Evolutionary conservation across 2,888 invertebrate species (phyloP).

Genomic region (Epirrhoe tristata): DNA sequence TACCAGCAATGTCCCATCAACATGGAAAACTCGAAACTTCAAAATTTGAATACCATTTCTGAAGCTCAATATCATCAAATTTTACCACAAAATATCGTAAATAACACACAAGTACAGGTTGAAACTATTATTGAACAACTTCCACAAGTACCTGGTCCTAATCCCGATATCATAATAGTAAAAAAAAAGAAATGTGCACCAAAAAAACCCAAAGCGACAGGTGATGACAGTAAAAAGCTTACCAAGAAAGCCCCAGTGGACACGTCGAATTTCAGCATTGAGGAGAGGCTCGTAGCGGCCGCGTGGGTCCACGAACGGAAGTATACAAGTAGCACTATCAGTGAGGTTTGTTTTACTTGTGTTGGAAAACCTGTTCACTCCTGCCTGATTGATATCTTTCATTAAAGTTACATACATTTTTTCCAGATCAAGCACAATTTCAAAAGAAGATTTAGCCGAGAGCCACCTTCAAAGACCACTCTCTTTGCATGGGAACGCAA

Average conservation of each 20-base stretch:
- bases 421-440: conserved; percentile 71
- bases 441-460: conserved; percentile 65
- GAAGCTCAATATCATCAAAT: conserved; percentile 35
- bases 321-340: conserved; percentile 59
- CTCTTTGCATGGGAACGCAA: conserved; percentile 70
- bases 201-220: conserved; percentile 21
- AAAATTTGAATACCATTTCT: conserved; percentile 31
- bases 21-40: conserved; percentile 42
- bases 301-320: conserved; percentile 80
- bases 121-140: conserved; percentile 9
- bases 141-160: conserved; percentile 2
- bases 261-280: conserved; percentile 67
- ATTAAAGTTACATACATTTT: not conserved
- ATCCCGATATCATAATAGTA: conserved; percentile 7
- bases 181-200: conserved; percentile 35
- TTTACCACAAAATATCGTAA: conserved; percentile 33
- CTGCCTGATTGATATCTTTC: not conserved
- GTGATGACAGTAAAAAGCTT: conserved; percentile 32
- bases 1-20: conserved; percentile 49
- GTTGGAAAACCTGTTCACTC: too few species aligned
- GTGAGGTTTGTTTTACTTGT: conserved; percentile 53
- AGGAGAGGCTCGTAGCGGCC: conserved; percentile 75
- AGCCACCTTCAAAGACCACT: conserved; percentile 70
- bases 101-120: conserved; percentile 26
- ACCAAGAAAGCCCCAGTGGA: conserved; percentile 50